Evolutionary conservation across 2,888 invertebrate genomes (phyloP), one percentile per base, ranked within the genome.

Genomic region (Atethmia centrago): DNA sequence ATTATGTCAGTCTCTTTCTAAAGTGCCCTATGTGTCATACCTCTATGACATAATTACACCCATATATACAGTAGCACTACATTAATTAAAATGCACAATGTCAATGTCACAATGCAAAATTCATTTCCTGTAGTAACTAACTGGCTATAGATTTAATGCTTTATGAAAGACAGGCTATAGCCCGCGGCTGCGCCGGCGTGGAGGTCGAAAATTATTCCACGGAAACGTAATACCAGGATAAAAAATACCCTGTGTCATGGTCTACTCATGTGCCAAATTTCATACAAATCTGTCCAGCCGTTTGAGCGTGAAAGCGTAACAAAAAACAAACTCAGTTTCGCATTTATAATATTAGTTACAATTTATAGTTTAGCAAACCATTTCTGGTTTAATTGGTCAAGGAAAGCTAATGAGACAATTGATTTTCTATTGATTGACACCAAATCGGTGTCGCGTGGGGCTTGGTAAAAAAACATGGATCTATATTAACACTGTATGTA

Each of bases 61-160:
- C 31, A 62, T n/a, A n/a, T n/a, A 19, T n/a, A 42, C 62, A 63
- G 19, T 21, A 47, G 8, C 16, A 9, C 21, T 12, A 16, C 61
- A 42, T 67, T 42, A 12, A 10, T 61, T 16, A 28, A 42, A 31
- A 42, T 36, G 55, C 21, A 58, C 25, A 8, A 19, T 45, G 19
- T 25, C n/a, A 14, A 45, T 31, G 25, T 25, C 53, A 25, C 25
- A 36, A 36, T 63, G 9, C 25, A 42, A 16, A 7, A 47, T 59
- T 59, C 8, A 51, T 65, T 64, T 53, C n/a, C 8, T 36, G 36
- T 59, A 9, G 76, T 85, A 8, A 12, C 36, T 25, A 21, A 47
- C 12, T 1, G 1, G 9, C 8, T 45, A 25, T 19, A 9, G 28
- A 21, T 25, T 65, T 12, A 53, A 42, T 19, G 19, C 21, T 49